These are phyloP conservation scores for Parus major DNA, from an alignment of 2,113 vertebrate species.

Conservation along the genomic window DNA sequence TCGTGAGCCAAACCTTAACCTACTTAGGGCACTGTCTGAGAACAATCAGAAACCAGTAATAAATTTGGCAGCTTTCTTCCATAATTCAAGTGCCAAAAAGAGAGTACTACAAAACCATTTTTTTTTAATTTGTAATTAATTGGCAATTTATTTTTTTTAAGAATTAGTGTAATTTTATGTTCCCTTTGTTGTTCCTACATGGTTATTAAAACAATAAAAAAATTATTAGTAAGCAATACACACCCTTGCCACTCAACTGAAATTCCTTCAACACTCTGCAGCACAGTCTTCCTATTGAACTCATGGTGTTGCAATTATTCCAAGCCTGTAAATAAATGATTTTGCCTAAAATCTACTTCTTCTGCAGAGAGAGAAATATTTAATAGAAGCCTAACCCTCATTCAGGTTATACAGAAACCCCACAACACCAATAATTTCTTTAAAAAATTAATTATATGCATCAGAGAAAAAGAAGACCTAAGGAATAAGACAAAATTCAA, in stretches of 20 bases:
- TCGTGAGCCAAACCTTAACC: neutral
- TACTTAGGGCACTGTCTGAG: neutral
- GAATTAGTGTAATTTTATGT: neutral
- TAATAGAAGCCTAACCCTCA: neutral
- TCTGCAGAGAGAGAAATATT: neutral
- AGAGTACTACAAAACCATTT: neutral
- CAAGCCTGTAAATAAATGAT: neutral
- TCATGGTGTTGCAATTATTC: neutral
- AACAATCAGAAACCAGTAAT: neutral
- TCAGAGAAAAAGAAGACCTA: neutral
- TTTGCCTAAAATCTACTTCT: neutral
- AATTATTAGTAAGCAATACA: accelerated
- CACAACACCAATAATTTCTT: neutral
- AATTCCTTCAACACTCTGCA: neutral
- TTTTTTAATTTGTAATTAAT: neutral
- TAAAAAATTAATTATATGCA: too few species aligned
- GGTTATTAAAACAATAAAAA: neutral
- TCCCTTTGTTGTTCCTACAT: neutral
- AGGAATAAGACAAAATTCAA: accelerated
- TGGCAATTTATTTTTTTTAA: neutral
- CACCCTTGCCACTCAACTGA: neutral
- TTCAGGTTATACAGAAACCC: neutral
- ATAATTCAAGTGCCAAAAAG: neutral
- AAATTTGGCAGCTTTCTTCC: neutral
- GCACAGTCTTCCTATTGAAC: neutral